A percentile compares a stretch with the other conserved stretches of the same genome.
These are phyloP conservation scores for human (Homo sapiens) DNA, from an alignment of 2,113 vertebrate genomes.

Conservation along the genomic window GRCh38 chr22:32863001-32863500, in stretches of 20 bases:
- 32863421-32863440: not conserved
- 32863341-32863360: not conserved
- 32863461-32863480: not conserved
- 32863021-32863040: slow-evolving; percentile 91
- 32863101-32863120: slow-evolving; percentile 22
- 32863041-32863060: slow-evolving; percentile 77
- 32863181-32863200: not conserved
- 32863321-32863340: not conserved
- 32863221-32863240: not conserved
- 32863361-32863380: not conserved
- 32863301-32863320: not conserved
- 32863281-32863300: not conserved
- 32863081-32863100: not conserved
- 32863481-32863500: not conserved
- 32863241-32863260: not conserved
- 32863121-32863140: too few relatives aligned
- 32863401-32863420: not conserved
- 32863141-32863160: not conserved
- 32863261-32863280: not conserved
- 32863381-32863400: not conserved
- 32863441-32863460: not conserved
- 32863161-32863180: too few relatives aligned
- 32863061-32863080: not conserved
- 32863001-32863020: slow-evolving; percentile 92
- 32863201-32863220: not conserved